These are phyloP conservation scores for Argopecten irradians DNA, from an alignment of 1,140 invertebrate genomes.

Conservation along the genomic window DNA sequence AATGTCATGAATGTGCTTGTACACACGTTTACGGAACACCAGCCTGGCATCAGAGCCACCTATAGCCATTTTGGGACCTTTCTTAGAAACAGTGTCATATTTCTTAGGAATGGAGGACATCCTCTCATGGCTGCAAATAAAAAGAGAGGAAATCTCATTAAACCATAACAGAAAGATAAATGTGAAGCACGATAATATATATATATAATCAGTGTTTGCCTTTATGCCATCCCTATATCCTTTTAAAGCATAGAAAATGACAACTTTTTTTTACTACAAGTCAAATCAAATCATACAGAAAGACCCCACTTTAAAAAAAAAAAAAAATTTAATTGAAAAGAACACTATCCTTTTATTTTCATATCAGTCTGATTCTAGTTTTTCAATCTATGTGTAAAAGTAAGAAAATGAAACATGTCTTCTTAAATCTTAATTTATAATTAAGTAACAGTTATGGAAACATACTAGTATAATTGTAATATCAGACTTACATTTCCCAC, in stretches of 20 bases:
- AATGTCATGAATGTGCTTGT: constrained; percentile 90
- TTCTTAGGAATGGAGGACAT: constrained; percentile 73
- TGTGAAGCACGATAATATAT: no score
- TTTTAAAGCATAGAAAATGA: no score
- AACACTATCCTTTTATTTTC: background rate
- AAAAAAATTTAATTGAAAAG: background rate
- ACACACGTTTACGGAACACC: constrained; percentile 93
- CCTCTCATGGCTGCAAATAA: constrained; percentile 59
- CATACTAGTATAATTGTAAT: background rate
- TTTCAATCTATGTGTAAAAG: no score
- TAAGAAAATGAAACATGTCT: no score
- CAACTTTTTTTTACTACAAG: no score
- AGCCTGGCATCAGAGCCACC: constrained; percentile 92
- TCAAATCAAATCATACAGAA: background rate
- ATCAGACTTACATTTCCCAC: constrained; percentile 88
- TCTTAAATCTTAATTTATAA: no score
- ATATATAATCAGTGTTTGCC: no score
- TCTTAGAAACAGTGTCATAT: constrained; percentile 76
- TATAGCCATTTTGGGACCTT: constrained; percentile 72
- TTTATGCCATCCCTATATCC: no score
- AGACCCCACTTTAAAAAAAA: background rate
- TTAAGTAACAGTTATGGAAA: no score
- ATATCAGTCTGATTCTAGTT: background rate
- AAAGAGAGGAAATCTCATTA: background rate
- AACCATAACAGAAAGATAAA: no score